Evolutionary conservation across 2,888 invertebrate genomes (phyloP).

Genomic region (Chorisops tibialis): DNA sequence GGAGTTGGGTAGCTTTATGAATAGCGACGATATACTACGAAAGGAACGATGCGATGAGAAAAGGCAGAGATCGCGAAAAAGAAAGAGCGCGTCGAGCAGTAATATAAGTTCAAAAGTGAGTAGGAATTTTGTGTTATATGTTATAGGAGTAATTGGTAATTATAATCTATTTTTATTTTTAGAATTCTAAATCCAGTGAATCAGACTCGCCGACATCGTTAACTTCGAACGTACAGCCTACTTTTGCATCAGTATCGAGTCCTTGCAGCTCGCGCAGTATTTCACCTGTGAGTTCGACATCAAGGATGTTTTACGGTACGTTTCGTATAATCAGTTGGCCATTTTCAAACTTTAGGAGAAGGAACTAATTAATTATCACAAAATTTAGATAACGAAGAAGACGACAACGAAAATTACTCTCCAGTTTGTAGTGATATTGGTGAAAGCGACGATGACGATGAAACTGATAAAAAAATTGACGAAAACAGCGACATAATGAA

Average conservation of each 20-base stretch:
- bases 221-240: slow-evolving; percentile 33
- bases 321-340: neutral
- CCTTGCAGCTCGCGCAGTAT: slow-evolving; percentile 50
- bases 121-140: neutral
- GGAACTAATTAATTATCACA: too few relatives aligned
- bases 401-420: slow-evolving; percentile 48
- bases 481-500: slow-evolving; percentile 45
- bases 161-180: neutral
- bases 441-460: slow-evolving; percentile 39
- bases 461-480: slow-evolving; percentile 33
- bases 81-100: slow-evolving; percentile 37
- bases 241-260: slow-evolving; percentile 44
- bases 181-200: slow-evolving; percentile 37
- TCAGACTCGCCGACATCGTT: slow-evolving; percentile 47
- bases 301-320: slow-evolving; percentile 36
- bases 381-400: slow-evolving; percentile 32
- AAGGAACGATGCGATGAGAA: slow-evolving; percentile 47
- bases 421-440: slow-evolving; percentile 51
- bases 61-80: slow-evolving; percentile 40
- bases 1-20: slow-evolving; percentile 49
- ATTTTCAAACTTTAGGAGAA: too few relatives aligned
- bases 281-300: slow-evolving; percentile 44
- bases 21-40: slow-evolving; percentile 46
- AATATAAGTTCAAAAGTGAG: slow-evolving; percentile 6
- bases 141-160: slow-evolving; percentile 39